A percentile compares a stretch with the other conserved stretches of the same genome.
Evolutionary conservation across 1,140 invertebrate genomes (phyloP).

Genomic region (Trichonephila clavata): DNA sequence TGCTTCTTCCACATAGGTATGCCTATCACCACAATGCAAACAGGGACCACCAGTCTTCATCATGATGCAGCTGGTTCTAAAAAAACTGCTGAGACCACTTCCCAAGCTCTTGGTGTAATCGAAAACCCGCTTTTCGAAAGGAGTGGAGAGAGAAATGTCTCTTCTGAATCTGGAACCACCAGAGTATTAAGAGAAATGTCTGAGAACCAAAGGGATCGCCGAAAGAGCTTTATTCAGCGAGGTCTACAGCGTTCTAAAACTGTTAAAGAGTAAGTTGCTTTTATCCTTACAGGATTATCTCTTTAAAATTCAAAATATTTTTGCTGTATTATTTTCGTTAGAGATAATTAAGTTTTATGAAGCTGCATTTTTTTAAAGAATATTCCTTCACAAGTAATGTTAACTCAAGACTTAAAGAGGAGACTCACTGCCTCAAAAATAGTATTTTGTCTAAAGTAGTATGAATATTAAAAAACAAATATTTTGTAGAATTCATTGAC

Average conservation of each 20-base stretch:
- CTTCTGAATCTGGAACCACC: constrained; percentile 54
- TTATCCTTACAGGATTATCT: too few relatives aligned
- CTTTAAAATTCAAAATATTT: too few relatives aligned
- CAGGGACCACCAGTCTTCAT: constrained; percentile 75
- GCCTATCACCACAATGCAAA: constrained; percentile 75
- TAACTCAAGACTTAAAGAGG: background rate
- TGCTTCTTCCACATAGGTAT: constrained; percentile 35
- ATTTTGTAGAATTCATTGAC: too few relatives aligned
- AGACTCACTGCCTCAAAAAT: too few relatives aligned
- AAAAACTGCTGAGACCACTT: constrained; percentile 57
- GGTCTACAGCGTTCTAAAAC: constrained; percentile 65
- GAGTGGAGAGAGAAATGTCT: constrained; percentile 58
- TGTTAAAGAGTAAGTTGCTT: constrained; percentile 69
- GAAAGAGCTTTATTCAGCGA: constrained; percentile 60
- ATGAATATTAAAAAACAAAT: too few relatives aligned
- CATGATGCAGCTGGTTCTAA: constrained; percentile 67
- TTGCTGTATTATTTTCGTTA: too few relatives aligned
- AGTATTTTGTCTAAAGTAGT: too few relatives aligned
- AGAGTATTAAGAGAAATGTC: constrained; percentile 66
- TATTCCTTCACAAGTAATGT: too few relatives aligned
- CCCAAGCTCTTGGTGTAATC: constrained; percentile 71
- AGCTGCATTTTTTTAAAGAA: too few relatives aligned
- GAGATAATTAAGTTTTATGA: too few relatives aligned
- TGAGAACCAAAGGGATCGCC: constrained; percentile 67
- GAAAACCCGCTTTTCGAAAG: constrained; percentile 76